Evolutionary conservation across 30 jellyfish, hydroid and myxozoan genomes (phyloP), one percentile per base, ranked within the genome.

Genomic region (Pseudorhiza aurosa): DNA sequence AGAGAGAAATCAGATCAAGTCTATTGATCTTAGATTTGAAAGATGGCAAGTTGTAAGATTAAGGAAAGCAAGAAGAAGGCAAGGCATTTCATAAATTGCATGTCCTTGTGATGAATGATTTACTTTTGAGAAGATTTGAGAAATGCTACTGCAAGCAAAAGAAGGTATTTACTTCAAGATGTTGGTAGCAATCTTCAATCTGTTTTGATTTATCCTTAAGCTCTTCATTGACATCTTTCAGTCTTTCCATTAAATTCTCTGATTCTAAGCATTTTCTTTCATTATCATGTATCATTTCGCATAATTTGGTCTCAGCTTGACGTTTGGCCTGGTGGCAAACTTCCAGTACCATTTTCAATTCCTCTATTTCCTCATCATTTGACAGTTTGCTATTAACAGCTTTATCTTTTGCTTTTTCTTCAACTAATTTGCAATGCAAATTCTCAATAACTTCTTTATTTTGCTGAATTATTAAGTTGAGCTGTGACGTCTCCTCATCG

Each of bases 401-500:
- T 35, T 44, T 58, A 6, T 59, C 43, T 29, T 77, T 63, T 1
- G 33, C 29, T 35, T 47, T 77, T 15, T 19, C 71, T 22, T 63
- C 72, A 19, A 56, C 81, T 0, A 77, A 30, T 8, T 47, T 42
- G 14, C 35, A 18, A 9, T 77, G 89, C 26, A 77, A 59, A 44
- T 60, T 60, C 25, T 77, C 73, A 33, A 77, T 77, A 4, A 47
- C 36, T 46, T 77, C 89, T 14, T 32, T 19, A 2, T 59, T 77
- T 60, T 77, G 89, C n/a, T 59, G 81, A 15, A 64, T 33, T 32
- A 57, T 77, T 73, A 77, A 44, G 45, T 77, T 58, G 18, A 77
- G 27, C 14, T 77, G 81, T 24, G 89, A 60, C 5, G 62, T 36
- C 29, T 77, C 89, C 35, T 77, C 89, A 44, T 77, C 81, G 27